Evolutionary conservation across 2,113 vertebrate genomes (phyloP).

Genomic region (Heptranchias perlo): DNA sequence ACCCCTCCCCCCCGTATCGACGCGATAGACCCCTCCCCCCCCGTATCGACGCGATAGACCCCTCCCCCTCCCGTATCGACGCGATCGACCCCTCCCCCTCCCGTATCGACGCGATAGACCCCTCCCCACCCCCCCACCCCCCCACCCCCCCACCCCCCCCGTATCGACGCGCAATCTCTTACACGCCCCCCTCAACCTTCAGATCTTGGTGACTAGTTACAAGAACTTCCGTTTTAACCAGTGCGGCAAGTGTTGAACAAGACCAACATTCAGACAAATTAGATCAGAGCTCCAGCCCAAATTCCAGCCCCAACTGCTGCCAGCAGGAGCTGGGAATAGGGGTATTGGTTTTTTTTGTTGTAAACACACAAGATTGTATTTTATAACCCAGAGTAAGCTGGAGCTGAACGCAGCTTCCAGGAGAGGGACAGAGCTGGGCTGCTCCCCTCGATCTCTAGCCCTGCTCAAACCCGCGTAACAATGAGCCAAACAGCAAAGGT

Average conservation of each 20-base stretch:
- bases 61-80: too few relatives aligned
- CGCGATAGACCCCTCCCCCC: not conserved
- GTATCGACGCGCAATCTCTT: too few relatives aligned
- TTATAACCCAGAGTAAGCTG: not conserved
- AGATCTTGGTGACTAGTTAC: not conserved
- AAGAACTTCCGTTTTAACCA: not conserved
- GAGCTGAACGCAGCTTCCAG: not conserved
- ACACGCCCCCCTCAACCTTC: not conserved
- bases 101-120: not conserved
- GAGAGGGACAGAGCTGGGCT: not conserved
- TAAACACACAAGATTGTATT: not conserved
- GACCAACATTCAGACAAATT: not conserved
- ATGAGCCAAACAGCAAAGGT: not conserved
- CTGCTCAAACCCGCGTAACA: not conserved
- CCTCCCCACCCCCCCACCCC: too few relatives aligned
- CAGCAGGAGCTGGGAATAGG: not conserved
- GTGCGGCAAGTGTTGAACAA: not conserved
- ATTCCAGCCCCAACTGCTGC: not conserved
- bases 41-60: too few relatives aligned
- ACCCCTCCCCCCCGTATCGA: not conserved
- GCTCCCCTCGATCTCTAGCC: not conserved
- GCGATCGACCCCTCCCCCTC: too few relatives aligned
- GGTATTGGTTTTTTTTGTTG: not conserved
- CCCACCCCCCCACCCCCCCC: too few relatives aligned
- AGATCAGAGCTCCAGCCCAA: not conserved